Percentiles rank a stretch among this genome's conserved stretches.
Conservation (phyloP, 1,140 invertebrate genomes). For the Pteromalus puparum region DNA sequence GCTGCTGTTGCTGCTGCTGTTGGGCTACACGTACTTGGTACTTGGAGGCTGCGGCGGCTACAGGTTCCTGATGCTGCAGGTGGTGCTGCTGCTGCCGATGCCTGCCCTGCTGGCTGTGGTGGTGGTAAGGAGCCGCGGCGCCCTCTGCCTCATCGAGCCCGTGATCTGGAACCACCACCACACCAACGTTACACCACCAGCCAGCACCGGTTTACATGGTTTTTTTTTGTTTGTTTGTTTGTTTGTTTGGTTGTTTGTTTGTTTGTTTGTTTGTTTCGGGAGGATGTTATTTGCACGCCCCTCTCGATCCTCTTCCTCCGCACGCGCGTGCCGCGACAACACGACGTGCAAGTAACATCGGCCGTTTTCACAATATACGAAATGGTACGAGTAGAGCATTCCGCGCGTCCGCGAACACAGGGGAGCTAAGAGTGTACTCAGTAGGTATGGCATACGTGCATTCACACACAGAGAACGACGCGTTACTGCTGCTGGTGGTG, state of each 20-base stretch:
- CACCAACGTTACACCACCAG: slow-evolving; percentile 74
- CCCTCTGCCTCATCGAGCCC: slow-evolving; percentile 70
- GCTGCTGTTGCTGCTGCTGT: slow-evolving; percentile 66
- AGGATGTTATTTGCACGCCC: background rate
- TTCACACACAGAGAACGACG: background rate
- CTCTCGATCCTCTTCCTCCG: background rate
- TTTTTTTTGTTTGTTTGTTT: background rate
- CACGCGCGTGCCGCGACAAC: too few species aligned
- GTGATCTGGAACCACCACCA: slow-evolving; percentile 76
- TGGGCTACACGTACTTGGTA: slow-evolving; percentile 74
- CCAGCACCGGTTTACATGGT: slow-evolving; percentile 66
- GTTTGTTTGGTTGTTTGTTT: background rate
- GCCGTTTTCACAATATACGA: too few species aligned
- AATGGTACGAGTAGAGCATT: too few species aligned
- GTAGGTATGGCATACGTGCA: background rate
- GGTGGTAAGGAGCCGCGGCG: slow-evolving; percentile 72
- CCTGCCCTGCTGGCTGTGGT: slow-evolving; percentile 71
- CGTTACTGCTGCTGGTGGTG: slow-evolving; percentile 59
- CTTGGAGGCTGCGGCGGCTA: slow-evolving; percentile 61
- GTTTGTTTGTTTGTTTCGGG: background rate
- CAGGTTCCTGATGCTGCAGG: slow-evolving; percentile 54
- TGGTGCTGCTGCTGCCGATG: slow-evolving; percentile 72
- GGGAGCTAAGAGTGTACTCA: background rate
- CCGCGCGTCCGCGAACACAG: too few species aligned
- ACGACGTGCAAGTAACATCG: too few species aligned